phyloP scores from a whole-genome alignment of 2,888 invertebrate genomes.

The Oligia latruncula region DNA sequence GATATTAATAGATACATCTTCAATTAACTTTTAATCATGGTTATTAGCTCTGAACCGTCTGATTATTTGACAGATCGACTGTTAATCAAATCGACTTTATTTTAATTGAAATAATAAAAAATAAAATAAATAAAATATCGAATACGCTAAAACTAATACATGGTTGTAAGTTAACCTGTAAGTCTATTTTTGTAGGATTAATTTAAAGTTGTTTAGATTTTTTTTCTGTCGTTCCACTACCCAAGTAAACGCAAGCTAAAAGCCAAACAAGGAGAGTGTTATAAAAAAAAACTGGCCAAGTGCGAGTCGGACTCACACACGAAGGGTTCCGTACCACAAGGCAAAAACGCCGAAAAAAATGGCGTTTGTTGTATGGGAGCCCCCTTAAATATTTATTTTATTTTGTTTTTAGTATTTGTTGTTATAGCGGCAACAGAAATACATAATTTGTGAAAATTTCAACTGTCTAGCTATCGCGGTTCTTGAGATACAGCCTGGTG shows the following conservation, averaged over 20 bases:
- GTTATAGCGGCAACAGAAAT: no score
- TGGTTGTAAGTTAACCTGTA: conserved; percentile 1
- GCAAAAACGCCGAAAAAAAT: no score
- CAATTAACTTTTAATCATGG: conserved; percentile 39
- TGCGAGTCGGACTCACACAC: no score
- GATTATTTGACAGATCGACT: conserved; percentile 39
- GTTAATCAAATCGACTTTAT: conserved; percentile 22
- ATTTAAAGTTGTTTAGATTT: neutral
- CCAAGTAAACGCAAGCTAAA: conserved; percentile 24
- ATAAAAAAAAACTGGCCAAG: neutral
- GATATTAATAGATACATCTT: conserved; percentile 48
- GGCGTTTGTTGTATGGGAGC: no score
- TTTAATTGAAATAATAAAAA: conserved; percentile 34
- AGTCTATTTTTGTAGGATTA: conserved; percentile 17
- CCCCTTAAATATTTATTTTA: no score
- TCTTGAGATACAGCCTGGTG: no score
- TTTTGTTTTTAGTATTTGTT: no score
- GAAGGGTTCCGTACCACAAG: no score
- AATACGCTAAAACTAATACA: conserved; percentile 25
- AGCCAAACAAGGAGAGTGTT: conserved; percentile 19
- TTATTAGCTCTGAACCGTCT: conserved; percentile 32
- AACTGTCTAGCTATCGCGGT: no score
- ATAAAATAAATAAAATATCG: no score
- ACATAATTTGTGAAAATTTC: no score
- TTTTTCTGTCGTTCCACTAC: neutral